These are phyloP conservation scores for Mustela nigripes DNA, from an alignment of 2,113 vertebrate genomes.

Conservation along the genomic window DNA sequence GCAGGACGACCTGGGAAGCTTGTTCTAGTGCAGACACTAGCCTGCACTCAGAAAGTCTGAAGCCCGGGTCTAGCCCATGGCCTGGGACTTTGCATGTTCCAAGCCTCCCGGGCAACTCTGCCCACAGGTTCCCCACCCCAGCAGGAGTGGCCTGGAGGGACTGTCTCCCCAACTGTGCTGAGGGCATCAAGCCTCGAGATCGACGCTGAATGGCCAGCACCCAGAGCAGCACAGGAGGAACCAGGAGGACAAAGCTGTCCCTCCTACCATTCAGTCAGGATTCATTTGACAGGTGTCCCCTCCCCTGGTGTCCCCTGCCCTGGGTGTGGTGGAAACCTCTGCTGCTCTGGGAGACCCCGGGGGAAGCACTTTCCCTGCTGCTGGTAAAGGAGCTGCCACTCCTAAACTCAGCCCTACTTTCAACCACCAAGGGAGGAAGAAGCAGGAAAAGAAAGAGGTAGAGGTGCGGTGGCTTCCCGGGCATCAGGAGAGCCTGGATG, in stretches of 20 bases:
- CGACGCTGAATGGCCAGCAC: rapidly evolving
- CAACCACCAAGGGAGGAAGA: too few species aligned
- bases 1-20: background rate
- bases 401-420: too few species aligned
- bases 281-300: background rate
- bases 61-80: too few species aligned
- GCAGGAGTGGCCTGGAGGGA: rapidly evolving
- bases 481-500: background rate
- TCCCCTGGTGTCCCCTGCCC: background rate
- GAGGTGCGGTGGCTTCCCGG: background rate
- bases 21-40: background rate
- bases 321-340: background rate
- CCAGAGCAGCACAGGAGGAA: background rate
- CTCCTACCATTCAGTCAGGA: background rate
- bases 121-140: too few species aligned
- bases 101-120: rapidly evolving
- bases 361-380: background rate
- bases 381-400: background rate
- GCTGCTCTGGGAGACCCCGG: background rate
- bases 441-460: background rate
- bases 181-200: background rate
- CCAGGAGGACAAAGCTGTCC: background rate
- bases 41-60: background rate
- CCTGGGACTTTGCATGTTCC: too few species aligned
- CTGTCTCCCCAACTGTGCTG: rapidly evolving